Conservation (phyloP, 2,888 invertebrate species). For the Lasioglossum oenotherae region DNA sequence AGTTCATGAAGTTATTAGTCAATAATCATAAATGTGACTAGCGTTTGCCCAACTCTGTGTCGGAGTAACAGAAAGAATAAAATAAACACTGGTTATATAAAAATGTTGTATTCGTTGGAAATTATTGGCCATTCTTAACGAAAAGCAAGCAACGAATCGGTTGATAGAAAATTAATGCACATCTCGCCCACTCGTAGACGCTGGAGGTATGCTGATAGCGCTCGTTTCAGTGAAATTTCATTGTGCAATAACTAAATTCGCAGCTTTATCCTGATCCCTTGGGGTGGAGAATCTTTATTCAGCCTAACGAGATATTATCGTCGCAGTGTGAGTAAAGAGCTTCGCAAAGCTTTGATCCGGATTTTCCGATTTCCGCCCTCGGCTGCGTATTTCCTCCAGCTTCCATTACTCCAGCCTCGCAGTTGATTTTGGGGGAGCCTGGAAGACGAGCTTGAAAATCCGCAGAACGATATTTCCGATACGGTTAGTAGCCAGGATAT, state of each 20-base stretch:
- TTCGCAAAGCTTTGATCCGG: conserved; percentile 49
- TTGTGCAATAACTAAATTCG: conserved; percentile 29
- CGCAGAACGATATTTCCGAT: conserved; percentile 66
- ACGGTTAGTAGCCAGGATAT: conserved; percentile 64
- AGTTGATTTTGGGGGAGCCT: conserved; percentile 39
- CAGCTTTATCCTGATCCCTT: not conserved
- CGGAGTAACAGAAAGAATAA: no score
- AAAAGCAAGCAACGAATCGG: not conserved
- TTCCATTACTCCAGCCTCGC: conserved; percentile 43
- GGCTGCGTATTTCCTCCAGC: conserved; percentile 34
- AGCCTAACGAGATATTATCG: conserved; percentile 39
- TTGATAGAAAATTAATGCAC: not conserved
- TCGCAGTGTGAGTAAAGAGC: conserved; percentile 19
- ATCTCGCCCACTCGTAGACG: not conserved
- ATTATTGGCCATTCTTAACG: not conserved
- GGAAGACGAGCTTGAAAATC: conserved; percentile 52
- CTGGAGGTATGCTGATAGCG: not conserved
- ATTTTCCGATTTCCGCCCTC: conserved; percentile 62
- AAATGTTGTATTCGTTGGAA: no score
- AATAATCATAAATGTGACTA: no score
- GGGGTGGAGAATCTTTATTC: conserved; percentile 28
- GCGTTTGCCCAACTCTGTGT: no score
- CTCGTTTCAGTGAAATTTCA: not conserved
- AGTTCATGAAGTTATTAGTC: no score
- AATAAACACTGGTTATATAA: no score